A percentile compares a stretch with the other conserved stretches of the same genome.
phyloP scores from a whole-genome alignment of 2,888 invertebrate genomes.

The Dyspetes luteomarginatus region DNA sequence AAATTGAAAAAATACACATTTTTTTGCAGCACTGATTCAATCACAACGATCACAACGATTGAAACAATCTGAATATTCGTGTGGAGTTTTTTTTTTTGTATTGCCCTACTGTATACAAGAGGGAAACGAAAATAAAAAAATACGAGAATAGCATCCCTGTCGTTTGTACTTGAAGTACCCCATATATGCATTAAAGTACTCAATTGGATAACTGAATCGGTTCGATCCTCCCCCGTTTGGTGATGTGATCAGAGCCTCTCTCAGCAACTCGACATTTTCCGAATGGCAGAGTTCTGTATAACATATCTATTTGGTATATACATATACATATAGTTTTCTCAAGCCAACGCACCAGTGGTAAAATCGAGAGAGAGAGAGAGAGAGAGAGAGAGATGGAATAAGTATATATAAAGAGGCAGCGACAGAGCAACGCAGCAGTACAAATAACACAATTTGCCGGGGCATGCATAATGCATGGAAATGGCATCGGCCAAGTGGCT shows the following conservation, averaged over 20 bases:
- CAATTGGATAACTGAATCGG: constrained; percentile 41
- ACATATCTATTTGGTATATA: no score
- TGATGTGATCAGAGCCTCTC: constrained; percentile 34
- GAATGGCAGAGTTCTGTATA: constrained; percentile 5
- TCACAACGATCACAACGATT: no score
- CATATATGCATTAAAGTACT: neutral
- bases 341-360: constrained; percentile 18
- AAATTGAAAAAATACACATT: no score
- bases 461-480: constrained; percentile 80
- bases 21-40: no score
- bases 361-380: neutral
- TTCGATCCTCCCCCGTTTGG: constrained; percentile 44
- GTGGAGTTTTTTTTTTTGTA: no score
- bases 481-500: constrained; percentile 75
- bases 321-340: neutral
- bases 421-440: constrained; percentile 62
- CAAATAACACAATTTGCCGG: constrained; percentile 80
- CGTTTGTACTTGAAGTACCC: neutral
- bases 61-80: no score
- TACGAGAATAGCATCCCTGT: no score
- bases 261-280: constrained; percentile 23
- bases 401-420: neutral
- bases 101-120: no score
- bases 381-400: neutral
- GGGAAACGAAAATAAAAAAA: no score